Evolutionary conservation across 2,888 invertebrate species (phyloP).

Genomic region (Cantharis lateralis): DNA sequence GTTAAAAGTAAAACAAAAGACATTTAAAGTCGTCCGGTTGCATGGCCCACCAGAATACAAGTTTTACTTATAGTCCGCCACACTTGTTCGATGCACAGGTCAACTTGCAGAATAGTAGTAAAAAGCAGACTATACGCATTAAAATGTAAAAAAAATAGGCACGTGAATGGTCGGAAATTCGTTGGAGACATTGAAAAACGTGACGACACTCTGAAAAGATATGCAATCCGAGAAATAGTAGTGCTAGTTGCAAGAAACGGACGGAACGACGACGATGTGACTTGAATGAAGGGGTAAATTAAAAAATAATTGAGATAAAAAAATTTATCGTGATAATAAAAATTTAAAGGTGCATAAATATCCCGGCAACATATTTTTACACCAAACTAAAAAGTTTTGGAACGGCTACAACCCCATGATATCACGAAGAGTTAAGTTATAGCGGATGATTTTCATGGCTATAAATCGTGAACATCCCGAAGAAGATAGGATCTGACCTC

Average conservation of each 20-base stretch:
- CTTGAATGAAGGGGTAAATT: background rate
- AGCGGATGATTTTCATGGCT: constrained; percentile 52
- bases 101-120: background rate
- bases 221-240: background rate
- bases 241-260: background rate
- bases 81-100: background rate
- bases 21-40: too few species aligned
- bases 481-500: constrained; percentile 49
- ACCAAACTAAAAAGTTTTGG: constrained; percentile 28
- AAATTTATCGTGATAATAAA: background rate
- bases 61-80: too few species aligned
- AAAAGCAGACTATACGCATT: background rate
- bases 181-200: background rate
- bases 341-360: background rate
- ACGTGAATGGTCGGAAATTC: background rate
- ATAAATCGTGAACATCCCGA: constrained; percentile 54
- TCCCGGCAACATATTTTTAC: constrained; percentile 24
- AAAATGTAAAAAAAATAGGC: background rate
- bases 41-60: too few species aligned
- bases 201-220: background rate
- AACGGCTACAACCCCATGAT: constrained; percentile 42
- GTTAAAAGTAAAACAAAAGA: too few species aligned
- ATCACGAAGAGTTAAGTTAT: constrained; percentile 49
- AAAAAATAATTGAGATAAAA: background rate
- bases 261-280: background rate